phyloP scores from a whole-genome alignment of 2,797 vertebrate genomes.

The Pelochelys cantorii region DNA sequence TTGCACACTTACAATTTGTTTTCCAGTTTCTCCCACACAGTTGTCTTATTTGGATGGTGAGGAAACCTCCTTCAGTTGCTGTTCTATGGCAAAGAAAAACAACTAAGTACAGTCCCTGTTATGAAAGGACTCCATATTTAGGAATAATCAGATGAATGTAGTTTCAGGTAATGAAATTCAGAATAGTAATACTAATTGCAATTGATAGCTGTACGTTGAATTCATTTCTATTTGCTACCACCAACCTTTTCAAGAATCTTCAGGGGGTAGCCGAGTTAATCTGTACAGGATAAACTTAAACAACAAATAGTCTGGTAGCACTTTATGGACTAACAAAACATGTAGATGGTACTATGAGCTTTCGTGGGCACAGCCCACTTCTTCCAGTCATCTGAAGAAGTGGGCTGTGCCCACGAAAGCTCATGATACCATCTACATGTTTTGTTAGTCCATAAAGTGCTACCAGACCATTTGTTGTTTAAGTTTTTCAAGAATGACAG shows the following conservation, averaged over 20 bases:
- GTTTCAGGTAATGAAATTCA: not conserved
- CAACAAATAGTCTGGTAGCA: too few relatives aligned
- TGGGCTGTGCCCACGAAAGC: too few relatives aligned
- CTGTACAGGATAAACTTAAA: too few relatives aligned
- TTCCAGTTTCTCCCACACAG: slow-evolving; percentile 70
- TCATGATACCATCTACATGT: too few relatives aligned
- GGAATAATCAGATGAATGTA: not conserved
- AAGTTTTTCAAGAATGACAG: not conserved
- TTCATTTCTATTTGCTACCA: not conserved
- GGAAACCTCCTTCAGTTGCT: slow-evolving; percentile 61
- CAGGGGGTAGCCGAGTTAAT: too few relatives aligned
- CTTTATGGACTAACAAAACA: too few relatives aligned
- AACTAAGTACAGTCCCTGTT: slow-evolving; percentile 23
- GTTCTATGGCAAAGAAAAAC: slow-evolving; percentile 69
- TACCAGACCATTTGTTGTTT: too few relatives aligned
- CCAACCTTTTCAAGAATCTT: not conserved
- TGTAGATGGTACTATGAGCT: too few relatives aligned
- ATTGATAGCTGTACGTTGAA: not conserved
- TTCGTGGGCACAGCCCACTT: too few relatives aligned
- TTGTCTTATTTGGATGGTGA: slow-evolving; percentile 52
- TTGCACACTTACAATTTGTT: slow-evolving; percentile 73
- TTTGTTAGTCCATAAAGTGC: too few relatives aligned
- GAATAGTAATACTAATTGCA: not conserved
- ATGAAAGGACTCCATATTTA: not conserved
- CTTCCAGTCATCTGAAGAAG: too few relatives aligned